phyloP scores from a whole-genome alignment of 2,797 vertebrate species.

The Anas flavirostris region DNA sequence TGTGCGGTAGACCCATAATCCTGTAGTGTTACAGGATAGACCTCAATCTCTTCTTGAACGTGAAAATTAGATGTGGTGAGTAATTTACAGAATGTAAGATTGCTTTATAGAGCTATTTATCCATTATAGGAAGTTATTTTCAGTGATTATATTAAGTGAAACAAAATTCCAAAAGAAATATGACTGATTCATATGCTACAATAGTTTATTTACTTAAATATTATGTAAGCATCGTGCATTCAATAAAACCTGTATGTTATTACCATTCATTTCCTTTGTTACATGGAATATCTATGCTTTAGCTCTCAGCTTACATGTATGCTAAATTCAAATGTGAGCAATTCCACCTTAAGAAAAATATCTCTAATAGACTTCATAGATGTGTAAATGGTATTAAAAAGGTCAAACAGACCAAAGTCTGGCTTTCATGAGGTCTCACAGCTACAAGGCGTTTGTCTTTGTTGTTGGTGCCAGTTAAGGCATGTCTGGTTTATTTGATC shows the following conservation, averaged over 20 bases:
- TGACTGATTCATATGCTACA: conserved; percentile 7
- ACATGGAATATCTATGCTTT: conserved; percentile 14
- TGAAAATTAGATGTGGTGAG: conserved; percentile 66
- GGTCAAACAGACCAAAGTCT: conserved; percentile 72
- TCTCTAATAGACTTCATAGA: conserved; percentile 55
- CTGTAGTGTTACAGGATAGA: conserved; percentile 57
- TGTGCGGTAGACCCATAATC: conserved; percentile 23
- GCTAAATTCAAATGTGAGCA: conserved; percentile 38
- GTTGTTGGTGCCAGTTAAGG: conserved; percentile 75
- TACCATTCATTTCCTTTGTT: background rate
- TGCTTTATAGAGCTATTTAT: conserved; percentile 62
- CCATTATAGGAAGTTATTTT: conserved; percentile 59
- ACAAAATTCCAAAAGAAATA: conserved; percentile 51
- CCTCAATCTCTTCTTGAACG: conserved; percentile 43
- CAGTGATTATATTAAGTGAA: conserved; percentile 60
- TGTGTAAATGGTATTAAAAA: conserved; percentile 71
- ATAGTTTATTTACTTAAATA: conserved; percentile 48
- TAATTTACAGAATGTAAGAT: conserved; percentile 62
- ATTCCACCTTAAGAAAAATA: conserved; percentile 63
- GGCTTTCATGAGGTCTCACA: conserved; percentile 72
- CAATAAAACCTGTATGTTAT: background rate
- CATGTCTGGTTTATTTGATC: conserved; percentile 77
- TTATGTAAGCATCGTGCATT: background rate
- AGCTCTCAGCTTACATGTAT: background rate
- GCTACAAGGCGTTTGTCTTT: conserved; percentile 74